Evolutionary conservation across 2,888 invertebrate genomes (phyloP).

Genomic region (Eristalis pertinax): DNA sequence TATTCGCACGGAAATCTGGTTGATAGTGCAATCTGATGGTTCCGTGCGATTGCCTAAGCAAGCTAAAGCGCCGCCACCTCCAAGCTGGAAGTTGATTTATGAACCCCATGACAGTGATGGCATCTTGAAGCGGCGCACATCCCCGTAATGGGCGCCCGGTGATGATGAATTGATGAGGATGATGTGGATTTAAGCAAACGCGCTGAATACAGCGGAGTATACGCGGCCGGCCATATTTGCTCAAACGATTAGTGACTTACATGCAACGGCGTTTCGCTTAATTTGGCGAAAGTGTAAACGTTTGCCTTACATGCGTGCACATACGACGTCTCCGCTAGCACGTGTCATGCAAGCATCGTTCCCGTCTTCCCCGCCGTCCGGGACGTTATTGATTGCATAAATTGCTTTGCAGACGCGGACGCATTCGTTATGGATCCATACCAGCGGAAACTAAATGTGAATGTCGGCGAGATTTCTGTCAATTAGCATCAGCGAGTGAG

Average conservation of each 20-base stretch:
- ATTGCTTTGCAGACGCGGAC: neutral
- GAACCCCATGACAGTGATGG: constrained; percentile 4
- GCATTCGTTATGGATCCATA: neutral
- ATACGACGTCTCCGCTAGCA: neutral
- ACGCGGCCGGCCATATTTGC: constrained; percentile 16
- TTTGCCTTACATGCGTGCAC: constrained; percentile 27
- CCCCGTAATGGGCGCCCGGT: neutral
- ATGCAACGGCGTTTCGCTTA: constrained; percentile 33
- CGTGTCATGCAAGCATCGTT: constrained; percentile 3
- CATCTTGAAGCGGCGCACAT: constrained; percentile 11
- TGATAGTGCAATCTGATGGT: constrained; percentile 21
- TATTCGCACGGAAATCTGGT: constrained; percentile 8
- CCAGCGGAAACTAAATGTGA: neutral
- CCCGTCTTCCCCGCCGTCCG: neutral
- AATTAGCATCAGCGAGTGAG: constrained; percentile 13
- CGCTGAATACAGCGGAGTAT: neutral
- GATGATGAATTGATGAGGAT: constrained; percentile 36
- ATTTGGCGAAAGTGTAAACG: constrained; percentile 46
- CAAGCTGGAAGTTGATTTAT: neutral
- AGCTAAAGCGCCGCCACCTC: neutral
- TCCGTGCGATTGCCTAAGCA: constrained; percentile 34
- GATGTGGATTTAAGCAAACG: constrained; percentile 32
- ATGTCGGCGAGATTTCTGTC: neutral
- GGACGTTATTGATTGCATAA: constrained; percentile 14
- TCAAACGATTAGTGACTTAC: constrained; percentile 16